phyloP scores from a whole-genome alignment of 2,888 invertebrate genomes.

The Tupiocoris notatus region DNA sequence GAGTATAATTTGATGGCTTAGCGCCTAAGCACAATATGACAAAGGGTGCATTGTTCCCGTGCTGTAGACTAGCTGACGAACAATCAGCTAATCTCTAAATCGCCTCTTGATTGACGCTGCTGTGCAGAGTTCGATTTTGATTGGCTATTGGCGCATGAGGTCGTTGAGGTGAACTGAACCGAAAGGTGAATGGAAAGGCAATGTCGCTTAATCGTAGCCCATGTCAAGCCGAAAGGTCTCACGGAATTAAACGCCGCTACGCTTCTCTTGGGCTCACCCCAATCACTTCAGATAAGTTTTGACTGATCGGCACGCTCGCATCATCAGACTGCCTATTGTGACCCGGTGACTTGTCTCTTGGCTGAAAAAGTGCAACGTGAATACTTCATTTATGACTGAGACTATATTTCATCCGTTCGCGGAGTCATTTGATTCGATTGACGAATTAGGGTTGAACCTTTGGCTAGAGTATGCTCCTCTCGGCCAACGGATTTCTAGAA shows the following conservation, averaged over 20 bases:
- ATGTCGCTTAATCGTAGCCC: background rate
- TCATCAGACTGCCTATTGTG: constrained; percentile 26
- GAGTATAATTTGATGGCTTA: no score
- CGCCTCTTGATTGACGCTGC: background rate
- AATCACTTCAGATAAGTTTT: background rate
- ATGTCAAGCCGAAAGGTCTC: background rate
- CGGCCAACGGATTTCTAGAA: no score
- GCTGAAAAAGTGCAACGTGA: constrained; percentile 1
- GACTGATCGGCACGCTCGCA: constrained; percentile 35
- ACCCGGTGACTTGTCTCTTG: background rate
- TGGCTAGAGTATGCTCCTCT: no score
- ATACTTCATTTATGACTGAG: constrained; percentile 31
- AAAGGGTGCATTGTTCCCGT: no score
- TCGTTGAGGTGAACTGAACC: background rate
- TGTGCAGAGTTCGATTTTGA: background rate
- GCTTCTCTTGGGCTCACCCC: background rate
- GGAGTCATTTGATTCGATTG: background rate
- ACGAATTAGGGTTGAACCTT: background rate
- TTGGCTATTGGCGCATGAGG: background rate
- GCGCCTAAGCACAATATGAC: no score
- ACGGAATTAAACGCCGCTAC: constrained; percentile 18
- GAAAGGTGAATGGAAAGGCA: background rate
- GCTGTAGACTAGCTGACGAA: no score
- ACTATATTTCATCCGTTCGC: constrained; percentile 1
- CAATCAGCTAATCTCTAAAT: no score